Base-by-base conservation (phyloP, 2,888 invertebrate genomes). In the Cactoblastis cactorum region DNA sequence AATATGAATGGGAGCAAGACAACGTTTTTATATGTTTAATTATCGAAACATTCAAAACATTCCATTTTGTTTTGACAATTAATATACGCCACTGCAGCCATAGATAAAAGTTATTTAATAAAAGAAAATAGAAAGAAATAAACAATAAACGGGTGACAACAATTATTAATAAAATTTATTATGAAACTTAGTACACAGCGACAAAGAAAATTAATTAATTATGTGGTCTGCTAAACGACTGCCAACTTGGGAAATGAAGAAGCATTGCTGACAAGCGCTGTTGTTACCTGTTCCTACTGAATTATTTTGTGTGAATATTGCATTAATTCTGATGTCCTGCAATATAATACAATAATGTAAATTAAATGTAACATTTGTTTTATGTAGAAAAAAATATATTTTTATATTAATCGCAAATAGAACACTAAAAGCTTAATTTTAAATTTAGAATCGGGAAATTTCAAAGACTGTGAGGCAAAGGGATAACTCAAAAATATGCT, bases 141-240 rank as follows among this genome's bases (percentile, higher is more conserved):
- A 6, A 28, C n/a, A 28, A 9, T 28, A 9, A 6, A 28, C 9
- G 8, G 5, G 3, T 4, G 22, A 32, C n/a, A 12, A 12, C 12
- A 24, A 14, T 22, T 35, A n/a, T 41, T 41, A 12, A 35, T 12
- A 37, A 24, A 37, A 47, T 35, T 22, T 12, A 35, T 47, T 46
- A 34, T 32, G 46, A 37, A 33, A 47, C 35, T 48, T 14, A 11
- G 43, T 43, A 28, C 15, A 28, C 28, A 3, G 15, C 28, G 43
- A 43, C 43, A 43, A 43, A 43, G 43, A 15, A 43, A 43, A 43
- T 43, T 43, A 43, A 43, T 43, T 43, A 43, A 43, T 43, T 43
- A 43, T 6, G 43, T 28, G 43, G 43, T 43, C 24, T 28, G 14
- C 43, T 28, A 32, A 43, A 43, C 28, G 28, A 11, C 43, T 28